Percentiles rank a stretch among this genome's conserved stretches.
Conservation (phyloP, 1,140 invertebrate species). For the Pseudobourletiella spinata region DNA sequence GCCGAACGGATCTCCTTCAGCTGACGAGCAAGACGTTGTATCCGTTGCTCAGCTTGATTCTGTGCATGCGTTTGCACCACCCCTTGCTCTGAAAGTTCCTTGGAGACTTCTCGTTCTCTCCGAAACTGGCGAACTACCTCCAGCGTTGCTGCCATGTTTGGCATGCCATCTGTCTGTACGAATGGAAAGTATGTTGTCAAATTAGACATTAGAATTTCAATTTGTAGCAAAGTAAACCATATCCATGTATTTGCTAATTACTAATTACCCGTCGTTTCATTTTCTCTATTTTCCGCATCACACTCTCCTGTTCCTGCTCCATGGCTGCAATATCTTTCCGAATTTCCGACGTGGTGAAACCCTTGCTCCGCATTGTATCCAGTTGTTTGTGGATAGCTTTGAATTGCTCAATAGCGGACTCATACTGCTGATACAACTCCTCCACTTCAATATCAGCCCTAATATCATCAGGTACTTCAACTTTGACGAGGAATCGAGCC, state of each 20-base stretch:
- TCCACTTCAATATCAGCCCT: slow-evolving; percentile 64
- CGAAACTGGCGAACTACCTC: slow-evolving; percentile 58
- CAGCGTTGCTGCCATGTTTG: slow-evolving; percentile 50
- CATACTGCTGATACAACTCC: slow-evolving; percentile 64
- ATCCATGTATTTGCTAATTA: background rate
- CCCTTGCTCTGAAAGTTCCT: slow-evolving; percentile 56
- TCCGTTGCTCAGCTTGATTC: slow-evolving; percentile 48
- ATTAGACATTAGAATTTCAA: background rate
- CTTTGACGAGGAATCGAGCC: slow-evolving; percentile 60
- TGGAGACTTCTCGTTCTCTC: slow-evolving; percentile 60
- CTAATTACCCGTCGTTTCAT: slow-evolving; percentile 51
- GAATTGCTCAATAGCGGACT: slow-evolving; percentile 69
- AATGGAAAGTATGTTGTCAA: background rate
- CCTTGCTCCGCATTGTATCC: slow-evolving; percentile 53
- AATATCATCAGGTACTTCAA: slow-evolving; percentile 73
- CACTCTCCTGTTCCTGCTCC: slow-evolving; percentile 74
- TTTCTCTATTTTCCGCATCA: slow-evolving; percentile 59
- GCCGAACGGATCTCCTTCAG: slow-evolving; percentile 49
- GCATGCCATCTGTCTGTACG: slow-evolving; percentile 46
- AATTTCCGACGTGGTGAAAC: slow-evolving; percentile 52
- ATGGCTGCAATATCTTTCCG: slow-evolving; percentile 70
- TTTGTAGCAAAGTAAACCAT: background rate
- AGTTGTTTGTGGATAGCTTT: slow-evolving; percentile 67
- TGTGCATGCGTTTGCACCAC: slow-evolving; percentile 48
- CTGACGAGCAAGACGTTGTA: slow-evolving; percentile 48